These are phyloP conservation scores for Sarcoramphus papa DNA, from an alignment of 2,797 vertebrate species.

Conservation along the genomic window DNA sequence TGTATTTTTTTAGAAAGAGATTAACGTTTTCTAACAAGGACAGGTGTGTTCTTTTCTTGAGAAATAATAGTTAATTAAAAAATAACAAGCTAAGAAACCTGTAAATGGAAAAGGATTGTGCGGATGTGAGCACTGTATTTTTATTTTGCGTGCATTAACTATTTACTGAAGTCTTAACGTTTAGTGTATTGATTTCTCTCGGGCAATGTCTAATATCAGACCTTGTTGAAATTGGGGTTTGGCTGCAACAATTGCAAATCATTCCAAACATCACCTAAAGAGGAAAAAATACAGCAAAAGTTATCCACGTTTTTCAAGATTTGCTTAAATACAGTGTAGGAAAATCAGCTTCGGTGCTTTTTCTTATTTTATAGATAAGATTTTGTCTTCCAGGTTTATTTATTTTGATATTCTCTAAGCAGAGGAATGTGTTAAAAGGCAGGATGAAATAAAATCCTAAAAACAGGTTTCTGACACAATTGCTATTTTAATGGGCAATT, in stretches of 20 bases:
- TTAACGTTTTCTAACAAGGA: not conserved
- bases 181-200: not conserved
- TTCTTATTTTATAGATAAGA: not conserved
- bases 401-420: not conserved
- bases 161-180: not conserved
- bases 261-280: not conserved
- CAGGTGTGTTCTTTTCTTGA: not conserved
- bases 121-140: not conserved
- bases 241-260: not conserved
- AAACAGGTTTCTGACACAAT: not conserved
- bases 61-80: not conserved
- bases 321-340: not conserved
- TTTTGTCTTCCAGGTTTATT: not conserved
- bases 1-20: not conserved
- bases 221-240: not conserved
- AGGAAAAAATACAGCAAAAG: not conserved
- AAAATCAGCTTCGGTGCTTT: not conserved
- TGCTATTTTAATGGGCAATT: conserved; percentile 53
- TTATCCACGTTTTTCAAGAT: not conserved
- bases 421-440: conserved; percentile 1
- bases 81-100: not conserved
- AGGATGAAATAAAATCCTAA: conserved; percentile 38
- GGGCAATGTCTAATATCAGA: not conserved
- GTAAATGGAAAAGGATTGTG: not conserved
- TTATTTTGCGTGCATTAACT: not conserved